Conservation (phyloP, 2,113 vertebrate species). For the Dermatemys mawii region DNA sequence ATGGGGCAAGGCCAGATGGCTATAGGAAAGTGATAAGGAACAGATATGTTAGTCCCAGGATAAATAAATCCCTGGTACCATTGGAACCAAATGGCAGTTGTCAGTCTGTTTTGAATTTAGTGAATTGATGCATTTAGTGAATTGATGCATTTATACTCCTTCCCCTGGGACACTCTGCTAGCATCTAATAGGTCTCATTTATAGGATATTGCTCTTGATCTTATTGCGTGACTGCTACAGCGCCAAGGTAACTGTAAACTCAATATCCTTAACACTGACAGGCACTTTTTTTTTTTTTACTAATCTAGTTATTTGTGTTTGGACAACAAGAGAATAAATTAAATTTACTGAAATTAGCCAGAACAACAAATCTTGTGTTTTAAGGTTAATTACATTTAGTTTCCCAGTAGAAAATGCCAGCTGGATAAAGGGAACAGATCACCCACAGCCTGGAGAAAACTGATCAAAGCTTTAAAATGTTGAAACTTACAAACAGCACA, state of each 20-base stretch:
- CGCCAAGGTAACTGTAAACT: background rate
- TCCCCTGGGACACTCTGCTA: background rate
- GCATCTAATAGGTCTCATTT: background rate
- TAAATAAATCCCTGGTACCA: no score
- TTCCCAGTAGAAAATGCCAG: background rate
- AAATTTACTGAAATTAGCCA: background rate
- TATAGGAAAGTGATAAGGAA: no score
- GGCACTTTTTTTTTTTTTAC: background rate
- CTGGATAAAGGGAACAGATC: background rate
- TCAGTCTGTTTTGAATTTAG: slow-evolving; percentile 3
- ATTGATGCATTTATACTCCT: background rate
- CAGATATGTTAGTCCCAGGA: no score
- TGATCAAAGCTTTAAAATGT: background rate
- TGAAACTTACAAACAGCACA: background rate
- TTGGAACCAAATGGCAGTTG: no score
- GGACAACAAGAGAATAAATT: slow-evolving; percentile 6
- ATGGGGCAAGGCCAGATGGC: no score
- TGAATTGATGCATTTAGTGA: background rate
- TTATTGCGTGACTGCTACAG: background rate
- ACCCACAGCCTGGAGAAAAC: background rate
- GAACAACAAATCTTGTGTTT: slow-evolving; percentile 2
- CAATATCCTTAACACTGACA: background rate
- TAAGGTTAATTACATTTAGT: slow-evolving; percentile 7
- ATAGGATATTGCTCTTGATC: background rate
- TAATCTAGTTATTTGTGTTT: slow-evolving; percentile 16